These are phyloP conservation scores for Drosophila paranaensis DNA, from an alignment of 2,888 invertebrate genomes.

Conservation along the genomic window DNA sequence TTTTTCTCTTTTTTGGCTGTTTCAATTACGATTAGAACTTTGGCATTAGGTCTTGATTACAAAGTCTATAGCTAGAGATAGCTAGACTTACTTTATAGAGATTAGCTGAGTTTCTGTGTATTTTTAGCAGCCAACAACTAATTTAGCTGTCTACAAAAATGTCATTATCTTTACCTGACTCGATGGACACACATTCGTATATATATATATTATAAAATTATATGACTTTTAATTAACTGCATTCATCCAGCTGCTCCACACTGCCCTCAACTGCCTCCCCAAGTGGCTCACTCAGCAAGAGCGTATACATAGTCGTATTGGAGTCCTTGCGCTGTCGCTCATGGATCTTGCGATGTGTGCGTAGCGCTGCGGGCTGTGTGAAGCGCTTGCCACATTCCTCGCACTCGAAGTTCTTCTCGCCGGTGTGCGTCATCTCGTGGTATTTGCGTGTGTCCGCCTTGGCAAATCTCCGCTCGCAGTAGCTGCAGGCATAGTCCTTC, in stretches of 20 bases:
- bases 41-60: not conserved
- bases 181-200: not conserved
- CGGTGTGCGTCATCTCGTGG: slow-evolving; percentile 83
- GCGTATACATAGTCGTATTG: not conserved
- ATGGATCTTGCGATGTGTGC: slow-evolving; percentile 79
- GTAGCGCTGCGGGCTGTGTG: slow-evolving; percentile 77
- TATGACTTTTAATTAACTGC: not conserved
- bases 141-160: not conserved
- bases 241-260: not conserved
- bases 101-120: not conserved
- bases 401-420: slow-evolving; percentile 81
- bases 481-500: slow-evolving; percentile 76
- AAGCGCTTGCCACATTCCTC: slow-evolving; percentile 77
- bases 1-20: not conserved
- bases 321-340: slow-evolving; percentile 34
- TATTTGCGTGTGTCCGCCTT: slow-evolving; percentile 82
- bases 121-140: not conserved
- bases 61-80: not conserved
- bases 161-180: not conserved
- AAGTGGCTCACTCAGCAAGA: not conserved
- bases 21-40: not conserved
- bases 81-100: slow-evolving; percentile 1
- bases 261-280: not conserved
- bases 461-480: slow-evolving; percentile 79
- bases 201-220: too few species aligned